Percentiles rank a stretch among this genome's conserved stretches.
Evolutionary conservation across 2,888 invertebrate species (phyloP).

Genomic region (Arenicola marina): DNA sequence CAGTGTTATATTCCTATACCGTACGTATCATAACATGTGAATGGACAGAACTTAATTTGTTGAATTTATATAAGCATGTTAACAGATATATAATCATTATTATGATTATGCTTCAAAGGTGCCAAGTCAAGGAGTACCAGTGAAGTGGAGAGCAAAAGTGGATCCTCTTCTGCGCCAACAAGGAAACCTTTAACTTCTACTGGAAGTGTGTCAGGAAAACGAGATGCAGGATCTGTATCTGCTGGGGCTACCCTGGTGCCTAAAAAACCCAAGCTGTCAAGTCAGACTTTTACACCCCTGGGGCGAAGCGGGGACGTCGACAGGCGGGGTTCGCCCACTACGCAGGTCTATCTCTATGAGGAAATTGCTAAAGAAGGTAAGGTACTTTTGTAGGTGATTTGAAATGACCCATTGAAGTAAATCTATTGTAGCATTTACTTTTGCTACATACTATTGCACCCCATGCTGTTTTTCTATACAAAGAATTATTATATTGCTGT

Average conservation of each 20-base stretch:
- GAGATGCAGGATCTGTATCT: slow-evolving; percentile 1
- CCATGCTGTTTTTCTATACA: too few relatives aligned
- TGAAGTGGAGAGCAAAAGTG: slow-evolving; percentile 12
- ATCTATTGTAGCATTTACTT: too few relatives aligned
- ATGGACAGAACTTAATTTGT: too few relatives aligned
- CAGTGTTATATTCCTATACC: too few relatives aligned
- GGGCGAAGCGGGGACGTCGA: slow-evolving; percentile 35
- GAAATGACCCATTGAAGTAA: too few relatives aligned
- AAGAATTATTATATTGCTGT: too few relatives aligned
- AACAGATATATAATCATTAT: background rate
- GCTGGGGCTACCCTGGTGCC: slow-evolving; percentile 44
- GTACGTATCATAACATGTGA: too few relatives aligned
- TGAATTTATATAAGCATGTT: too few relatives aligned
- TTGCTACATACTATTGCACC: too few relatives aligned
- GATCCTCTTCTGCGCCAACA: slow-evolving; percentile 5
- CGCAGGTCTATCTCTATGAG: slow-evolving; percentile 47
- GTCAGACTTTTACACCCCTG: slow-evolving; percentile 51
- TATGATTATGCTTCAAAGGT: slow-evolving; percentile 8
- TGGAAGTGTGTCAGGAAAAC: too few relatives aligned
- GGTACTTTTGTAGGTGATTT: background rate
- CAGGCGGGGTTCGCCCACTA: slow-evolving; percentile 42
- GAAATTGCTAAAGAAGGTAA: slow-evolving; percentile 72
- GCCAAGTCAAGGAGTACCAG: slow-evolving; percentile 16
- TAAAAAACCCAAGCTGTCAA: slow-evolving; percentile 58
- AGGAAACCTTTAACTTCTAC: too few relatives aligned